These are phyloP conservation scores for Danio jaintianensis DNA, from an alignment of 2,797 vertebrate species.

Conservation along the genomic window DNA sequence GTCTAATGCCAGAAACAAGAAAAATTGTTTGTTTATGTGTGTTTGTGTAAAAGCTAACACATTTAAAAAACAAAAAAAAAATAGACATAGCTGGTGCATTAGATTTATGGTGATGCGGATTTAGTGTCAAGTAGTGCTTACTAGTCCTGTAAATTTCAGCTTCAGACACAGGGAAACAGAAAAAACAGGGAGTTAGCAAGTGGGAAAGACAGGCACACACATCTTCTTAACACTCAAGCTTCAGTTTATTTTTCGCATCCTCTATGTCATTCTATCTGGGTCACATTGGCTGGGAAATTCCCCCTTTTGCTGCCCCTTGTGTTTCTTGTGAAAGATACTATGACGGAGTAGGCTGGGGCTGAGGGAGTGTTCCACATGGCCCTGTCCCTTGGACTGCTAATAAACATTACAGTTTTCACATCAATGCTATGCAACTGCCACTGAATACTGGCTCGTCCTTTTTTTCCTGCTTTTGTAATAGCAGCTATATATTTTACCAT, in stretches of 20 bases:
- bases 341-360: constrained; percentile 56
- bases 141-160: constrained; percentile 5
- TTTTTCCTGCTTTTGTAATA: constrained; percentile 67
- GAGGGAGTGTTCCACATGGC: constrained; percentile 23
- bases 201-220: constrained; percentile 32
- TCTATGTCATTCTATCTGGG: constrained; percentile 62
- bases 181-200: not conserved
- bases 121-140: constrained; percentile 26
- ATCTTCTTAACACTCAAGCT: constrained; percentile 45
- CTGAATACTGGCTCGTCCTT: constrained; percentile 60
- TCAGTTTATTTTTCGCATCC: constrained; percentile 46
- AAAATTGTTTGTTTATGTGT: constrained; percentile 19
- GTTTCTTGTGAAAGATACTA: constrained; percentile 56
- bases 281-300: constrained; percentile 62
- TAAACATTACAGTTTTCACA: constrained; percentile 62
- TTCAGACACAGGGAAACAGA: constrained; percentile 13
- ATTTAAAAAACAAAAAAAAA: constrained; percentile 9
- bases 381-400: constrained; percentile 46
- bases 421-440: constrained; percentile 67
- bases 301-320: constrained; percentile 52
- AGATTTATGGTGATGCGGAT: constrained; percentile 30
- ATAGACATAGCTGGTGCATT: constrained; percentile 8
- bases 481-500: constrained; percentile 74
- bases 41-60: constrained; percentile 38
- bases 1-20: constrained; percentile 14